Base-by-base conservation (phyloP, 2,888 invertebrate species). In the Parelbella ahira region DNA sequence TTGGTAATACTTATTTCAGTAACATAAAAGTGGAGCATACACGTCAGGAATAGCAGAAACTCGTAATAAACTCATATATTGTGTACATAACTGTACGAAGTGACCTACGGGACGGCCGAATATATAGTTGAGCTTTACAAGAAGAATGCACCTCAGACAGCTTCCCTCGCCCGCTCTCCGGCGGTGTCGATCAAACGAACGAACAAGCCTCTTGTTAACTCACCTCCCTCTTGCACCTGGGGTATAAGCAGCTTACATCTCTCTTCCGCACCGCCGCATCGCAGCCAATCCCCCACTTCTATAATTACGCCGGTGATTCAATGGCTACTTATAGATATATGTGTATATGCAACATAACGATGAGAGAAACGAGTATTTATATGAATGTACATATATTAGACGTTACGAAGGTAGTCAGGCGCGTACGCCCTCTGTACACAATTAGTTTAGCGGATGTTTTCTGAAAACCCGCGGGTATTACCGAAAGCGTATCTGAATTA, bases 251-350 rank as follows among this genome's bases (percentile, higher is more conserved):
- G 66, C 60, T 51, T 57, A 64, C 50, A 53, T 81, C 78, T 68
- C 67, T 48, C 51, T 69, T 74, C 45, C 68, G 59, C 81, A 49
- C 69, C 56, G 72, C 80, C 75, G 78, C 84, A 82, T 77, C 84
- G 76, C 83, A 86, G 82, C 84, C 86, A 84, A 86, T 84, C 86
- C 87, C 87, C 87, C 86, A 84, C 86, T 87, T 87, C 84, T 87
- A 87, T 87, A 87, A 87, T 87, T 87, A 87, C 86, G 82, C 73
- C 79, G 83, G 84, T 86, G 86, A 87, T 87, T 87, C 87, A 87
- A 87, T 87, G 81, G 83, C 86, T 82, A 81, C 84, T 82, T 84
- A 84, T 84, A 83, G 73, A 70, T 84, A 78, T 83, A 76, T 49
- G 54, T 56, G 68, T 79, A 75, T 68, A 71, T 56, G 59, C 46